Base-by-base conservation (phyloP, 2,888 invertebrate genomes). In the Hydrotaea diabolus region DNA sequence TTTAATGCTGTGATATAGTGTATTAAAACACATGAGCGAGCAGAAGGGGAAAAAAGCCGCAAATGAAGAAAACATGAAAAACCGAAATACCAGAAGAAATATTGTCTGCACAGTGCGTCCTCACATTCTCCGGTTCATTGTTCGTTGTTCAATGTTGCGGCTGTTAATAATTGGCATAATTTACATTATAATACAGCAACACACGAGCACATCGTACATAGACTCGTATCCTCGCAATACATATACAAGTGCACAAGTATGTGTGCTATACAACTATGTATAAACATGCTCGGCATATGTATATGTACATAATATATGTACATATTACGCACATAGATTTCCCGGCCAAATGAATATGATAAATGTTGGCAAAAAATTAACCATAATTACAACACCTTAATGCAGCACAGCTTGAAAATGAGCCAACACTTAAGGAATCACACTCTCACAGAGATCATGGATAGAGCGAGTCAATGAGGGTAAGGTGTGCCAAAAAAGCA, bases 371-470 rank as follows among this genome's bases (percentile, higher is more conserved):
- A 46, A 23, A 62, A 79, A 78, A 76, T 82, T 82, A 79, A 59
- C 46, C n/a, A 72, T 79, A 79, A 85, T 79, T 85, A 82, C 79
- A 66, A 74, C 55, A 76, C 55, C 72, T 64, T 72, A 43, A 57
- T 49, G 73, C 3, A 39, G 21, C 43, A 82, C 43, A 78, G 76
- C 76, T 66, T 59, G 64, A 76, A 71, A 49, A 23, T 39, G 21
- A 69, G 46, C 21, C 69, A 21, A 17, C 39, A 69, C 46, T 69
- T 69, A 69, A 46, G 46, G 19, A 69, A 11, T 69, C 69, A 43
- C 43, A 23, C 19, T 36, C 31, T 11, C 23, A 43, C 39, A n/a
- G 15, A 59, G 11, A 11, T 15, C 8, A 31, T 3, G n/a, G 7
- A 21, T 4, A 0, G 31, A 31, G 31, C 31, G 31, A 31, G 31